Conservation (phyloP, 2,797 vertebrate species). For the Glossophaga mutica region DNA sequence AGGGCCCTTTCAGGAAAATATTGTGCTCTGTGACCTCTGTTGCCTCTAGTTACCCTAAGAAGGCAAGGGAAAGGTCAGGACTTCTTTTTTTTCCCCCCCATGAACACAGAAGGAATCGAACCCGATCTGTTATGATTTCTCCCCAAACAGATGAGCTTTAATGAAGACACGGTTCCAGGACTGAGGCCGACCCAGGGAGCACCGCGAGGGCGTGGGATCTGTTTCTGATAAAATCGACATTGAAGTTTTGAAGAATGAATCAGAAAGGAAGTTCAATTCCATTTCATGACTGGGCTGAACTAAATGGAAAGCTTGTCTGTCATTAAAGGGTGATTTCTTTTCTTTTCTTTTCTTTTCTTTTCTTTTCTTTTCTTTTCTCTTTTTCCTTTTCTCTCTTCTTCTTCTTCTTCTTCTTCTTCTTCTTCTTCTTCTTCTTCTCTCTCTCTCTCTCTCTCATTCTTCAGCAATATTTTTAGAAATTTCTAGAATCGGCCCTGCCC, state of each 20-base stretch:
- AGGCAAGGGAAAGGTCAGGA: conserved; percentile 45
- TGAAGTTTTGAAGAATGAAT: conserved; percentile 76
- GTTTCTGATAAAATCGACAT: conserved; percentile 78
- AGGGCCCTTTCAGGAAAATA: conserved; percentile 35
- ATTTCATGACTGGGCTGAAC: conserved; percentile 72
- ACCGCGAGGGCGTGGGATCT: conserved; percentile 63
- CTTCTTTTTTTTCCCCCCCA: neutral
- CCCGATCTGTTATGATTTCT: conserved; percentile 71
- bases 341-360: neutral
- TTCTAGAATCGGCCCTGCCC: neutral
- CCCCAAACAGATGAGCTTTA: conserved; percentile 63
- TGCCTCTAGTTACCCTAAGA: conserved; percentile 35
- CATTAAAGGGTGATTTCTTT: conserved; percentile 10
- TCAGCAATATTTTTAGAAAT: neutral
- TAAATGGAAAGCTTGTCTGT: conserved; percentile 69
- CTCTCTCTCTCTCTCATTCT: neutral
- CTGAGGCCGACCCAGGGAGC: neutral
- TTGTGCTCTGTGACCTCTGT: conserved; percentile 40
- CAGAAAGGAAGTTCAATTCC: conserved; percentile 76
- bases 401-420: neutral
- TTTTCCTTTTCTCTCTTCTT: neutral
- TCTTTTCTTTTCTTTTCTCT: neutral
- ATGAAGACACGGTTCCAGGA: conserved; percentile 54
- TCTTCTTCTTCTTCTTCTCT: no score
- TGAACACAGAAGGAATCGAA: conserved; percentile 44